These are phyloP conservation scores for Epistrophella euchroma DNA, from an alignment of 2,888 invertebrate species.

Conservation along the genomic window DNA sequence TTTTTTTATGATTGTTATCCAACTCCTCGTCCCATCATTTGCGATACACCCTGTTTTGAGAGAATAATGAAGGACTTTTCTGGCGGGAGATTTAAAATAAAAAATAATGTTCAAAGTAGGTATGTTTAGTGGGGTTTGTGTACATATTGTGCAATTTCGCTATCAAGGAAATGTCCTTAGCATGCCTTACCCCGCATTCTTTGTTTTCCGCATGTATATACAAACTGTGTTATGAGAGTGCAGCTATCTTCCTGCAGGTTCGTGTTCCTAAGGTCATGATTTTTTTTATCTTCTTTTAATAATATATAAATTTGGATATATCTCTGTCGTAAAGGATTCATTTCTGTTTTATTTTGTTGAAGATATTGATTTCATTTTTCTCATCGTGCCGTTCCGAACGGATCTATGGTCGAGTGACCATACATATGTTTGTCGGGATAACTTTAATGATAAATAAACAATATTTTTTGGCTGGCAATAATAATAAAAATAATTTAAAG, in stretches of 20 bases:
- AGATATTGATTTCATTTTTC: not conserved
- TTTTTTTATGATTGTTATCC: too few species aligned
- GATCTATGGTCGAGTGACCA: constrained; percentile 1
- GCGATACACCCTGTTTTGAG: not conserved
- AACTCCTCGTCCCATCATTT: too few species aligned
- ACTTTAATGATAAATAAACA: not conserved
- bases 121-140: constrained; percentile 10
- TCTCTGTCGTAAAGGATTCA: not conserved
- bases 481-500: too few species aligned
- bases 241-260: constrained; percentile 19
- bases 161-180: constrained; percentile 68
- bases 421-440: not conserved
- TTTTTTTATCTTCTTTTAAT: not conserved
- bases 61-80: constrained; percentile 30
- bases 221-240: not conserved
- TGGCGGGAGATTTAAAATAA: constrained; percentile 27
- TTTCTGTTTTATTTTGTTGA: not conserved
- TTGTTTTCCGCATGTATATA: not conserved
- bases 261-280: not conserved
- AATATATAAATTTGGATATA: not conserved
- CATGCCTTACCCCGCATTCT: constrained; percentile 23
- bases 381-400: not conserved
- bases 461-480: not conserved
- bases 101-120: constrained; percentile 39
- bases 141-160: constrained; percentile 46